These are phyloP conservation scores for Lutraria rhynchaena DNA, from an alignment of 1,140 invertebrate species.

Conservation along the genomic window DNA sequence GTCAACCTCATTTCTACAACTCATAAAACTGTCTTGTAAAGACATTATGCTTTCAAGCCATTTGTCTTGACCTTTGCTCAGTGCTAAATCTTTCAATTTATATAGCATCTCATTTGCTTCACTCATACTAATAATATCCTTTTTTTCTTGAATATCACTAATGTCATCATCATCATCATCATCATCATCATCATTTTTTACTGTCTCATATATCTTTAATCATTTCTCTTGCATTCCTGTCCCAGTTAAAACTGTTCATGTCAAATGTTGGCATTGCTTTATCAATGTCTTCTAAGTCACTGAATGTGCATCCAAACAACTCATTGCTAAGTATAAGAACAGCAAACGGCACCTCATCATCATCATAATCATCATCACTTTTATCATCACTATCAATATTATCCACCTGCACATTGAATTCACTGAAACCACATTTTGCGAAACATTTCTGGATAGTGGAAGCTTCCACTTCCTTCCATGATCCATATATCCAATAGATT, in stretches of 20 bases:
- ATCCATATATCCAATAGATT: slow-evolving; percentile 35
- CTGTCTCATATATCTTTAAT: background rate
- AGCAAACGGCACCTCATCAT: slow-evolving; percentile 16
- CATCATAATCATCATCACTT: slow-evolving; percentile 7
- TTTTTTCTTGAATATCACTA: background rate
- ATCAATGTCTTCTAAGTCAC: background rate
- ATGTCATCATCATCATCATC: background rate
- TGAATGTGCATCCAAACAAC: background rate
- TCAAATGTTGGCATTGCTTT: background rate
- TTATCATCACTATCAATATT: background rate
- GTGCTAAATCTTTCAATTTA: background rate
- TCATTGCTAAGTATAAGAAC: background rate
- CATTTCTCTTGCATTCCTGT: background rate
- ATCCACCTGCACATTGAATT: no score
- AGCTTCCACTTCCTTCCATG: slow-evolving; percentile 45
- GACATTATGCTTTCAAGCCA: background rate
- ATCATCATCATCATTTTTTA: no score
- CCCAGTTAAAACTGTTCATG: background rate
- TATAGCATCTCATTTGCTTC: background rate
- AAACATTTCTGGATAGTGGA: slow-evolving; percentile 49
- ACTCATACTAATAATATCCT: background rate
- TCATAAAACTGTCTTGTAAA: background rate
- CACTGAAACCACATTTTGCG: slow-evolving; percentile 15
- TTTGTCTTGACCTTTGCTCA: background rate
- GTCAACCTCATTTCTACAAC: background rate